Conservation (phyloP, 2,797 vertebrate species). For the Arvicola amphibius region DNA sequence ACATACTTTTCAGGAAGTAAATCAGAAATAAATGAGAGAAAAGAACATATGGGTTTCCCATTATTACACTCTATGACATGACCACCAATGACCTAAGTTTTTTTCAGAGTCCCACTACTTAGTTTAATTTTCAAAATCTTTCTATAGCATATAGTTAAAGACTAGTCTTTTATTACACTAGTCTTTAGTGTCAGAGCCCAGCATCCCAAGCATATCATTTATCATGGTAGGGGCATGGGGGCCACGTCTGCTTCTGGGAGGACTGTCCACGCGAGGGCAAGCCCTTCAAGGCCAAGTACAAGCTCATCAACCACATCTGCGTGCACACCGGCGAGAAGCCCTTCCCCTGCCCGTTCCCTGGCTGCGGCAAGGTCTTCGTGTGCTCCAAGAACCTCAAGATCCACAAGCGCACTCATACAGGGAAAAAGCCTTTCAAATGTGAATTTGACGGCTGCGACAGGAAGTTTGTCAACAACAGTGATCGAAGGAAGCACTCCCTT, state of each 20-base stretch:
- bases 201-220: too few relatives aligned
- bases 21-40: too few relatives aligned
- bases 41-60: too few relatives aligned
- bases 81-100: too few relatives aligned
- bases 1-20: too few relatives aligned
- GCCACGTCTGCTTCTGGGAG: conserved; percentile 97
- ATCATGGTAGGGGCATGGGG: too few relatives aligned
- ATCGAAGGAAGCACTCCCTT: conserved; percentile 98
- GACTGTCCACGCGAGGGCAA: conserved; percentile 97
- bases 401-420: conserved; percentile 99
- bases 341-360: conserved; percentile 97
- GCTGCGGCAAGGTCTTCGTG: conserved; percentile 97
- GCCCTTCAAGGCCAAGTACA: conserved; percentile 98
- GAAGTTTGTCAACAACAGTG: conserved; percentile 99
- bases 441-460: conserved; percentile 99
- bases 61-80: too few relatives aligned
- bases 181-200: too few relatives aligned
- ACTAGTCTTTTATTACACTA: too few relatives aligned
- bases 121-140: too few relatives aligned
- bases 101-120: too few relatives aligned
- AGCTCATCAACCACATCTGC: conserved; percentile 97
- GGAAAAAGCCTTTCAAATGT: conserved; percentile 99
- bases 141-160: too few relatives aligned
- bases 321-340: conserved; percentile 98
- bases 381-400: conserved; percentile 98